A percentile compares a stretch with the other conserved stretches of the same genome.
Conservation (phyloP, 2,113 vertebrate genomes). For the Vulpes lagopus region DNA sequence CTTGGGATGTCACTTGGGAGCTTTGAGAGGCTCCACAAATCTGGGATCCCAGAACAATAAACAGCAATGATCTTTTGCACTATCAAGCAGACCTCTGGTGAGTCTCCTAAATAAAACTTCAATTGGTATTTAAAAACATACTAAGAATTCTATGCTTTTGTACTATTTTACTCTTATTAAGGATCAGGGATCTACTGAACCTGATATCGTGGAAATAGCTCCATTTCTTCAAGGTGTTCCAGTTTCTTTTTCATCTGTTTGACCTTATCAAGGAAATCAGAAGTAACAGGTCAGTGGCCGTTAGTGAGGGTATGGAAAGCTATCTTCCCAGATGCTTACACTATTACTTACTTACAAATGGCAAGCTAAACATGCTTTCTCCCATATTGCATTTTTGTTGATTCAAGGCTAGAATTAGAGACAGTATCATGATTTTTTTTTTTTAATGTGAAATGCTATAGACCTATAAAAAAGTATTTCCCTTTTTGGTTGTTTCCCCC, state of each 20-base stretch:
- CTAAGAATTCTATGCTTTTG: not conserved
- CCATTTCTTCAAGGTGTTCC: constrained; percentile 30
- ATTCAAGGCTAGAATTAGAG: not conserved
- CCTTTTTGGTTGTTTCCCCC: not conserved
- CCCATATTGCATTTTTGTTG: not conserved
- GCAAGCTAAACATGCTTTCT: not conserved
- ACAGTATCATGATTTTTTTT: not conserved
- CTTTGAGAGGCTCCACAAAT: not conserved
- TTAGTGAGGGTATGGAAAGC: not conserved
- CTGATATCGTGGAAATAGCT: not conserved
- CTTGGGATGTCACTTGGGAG: not conserved
- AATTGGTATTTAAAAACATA: constrained; percentile 16
- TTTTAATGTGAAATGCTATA: constrained; percentile 15
- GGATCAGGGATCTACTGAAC: not conserved
- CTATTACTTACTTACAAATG: not conserved
- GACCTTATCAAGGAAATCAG: constrained; percentile 12
- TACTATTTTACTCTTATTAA: constrained; percentile 4
- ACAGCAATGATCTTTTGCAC: not conserved
- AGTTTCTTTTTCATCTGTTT: not conserved
- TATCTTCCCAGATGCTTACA: not conserved
- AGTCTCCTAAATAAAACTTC: constrained; percentile 1
- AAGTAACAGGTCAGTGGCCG: not conserved
- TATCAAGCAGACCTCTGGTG: constrained; percentile 9
- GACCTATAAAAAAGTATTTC: not conserved
- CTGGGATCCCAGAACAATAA: not conserved